These are phyloP conservation scores for Drosophila atripex DNA, from an alignment of 2,888 invertebrate species.

Conservation along the genomic window DNA sequence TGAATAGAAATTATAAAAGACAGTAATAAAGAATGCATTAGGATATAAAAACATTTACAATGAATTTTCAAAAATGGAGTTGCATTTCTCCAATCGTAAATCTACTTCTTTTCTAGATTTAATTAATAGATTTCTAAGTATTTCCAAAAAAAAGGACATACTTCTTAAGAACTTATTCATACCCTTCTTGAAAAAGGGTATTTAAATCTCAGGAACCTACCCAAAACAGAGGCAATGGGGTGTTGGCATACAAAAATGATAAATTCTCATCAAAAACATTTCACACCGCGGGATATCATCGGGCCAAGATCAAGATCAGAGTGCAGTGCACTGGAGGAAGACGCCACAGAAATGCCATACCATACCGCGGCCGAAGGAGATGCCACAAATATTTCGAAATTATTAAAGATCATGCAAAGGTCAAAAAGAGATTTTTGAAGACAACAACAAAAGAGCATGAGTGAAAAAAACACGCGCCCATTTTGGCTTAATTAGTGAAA, in stretches of 20 bases:
- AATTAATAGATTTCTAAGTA: not conserved
- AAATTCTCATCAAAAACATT: constrained; percentile 79
- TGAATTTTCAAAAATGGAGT: too few species aligned
- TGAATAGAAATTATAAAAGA: too few species aligned
- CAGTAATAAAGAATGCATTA: too few species aligned
- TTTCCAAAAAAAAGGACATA: not conserved
- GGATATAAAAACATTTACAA: too few species aligned
- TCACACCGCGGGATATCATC: constrained; percentile 76
- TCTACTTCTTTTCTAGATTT: not conserved
- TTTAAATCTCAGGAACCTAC: not conserved
- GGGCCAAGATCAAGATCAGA: constrained; percentile 52
- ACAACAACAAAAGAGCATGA: not conserved
- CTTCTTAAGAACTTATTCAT: not conserved
- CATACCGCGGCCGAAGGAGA: constrained; percentile 23
- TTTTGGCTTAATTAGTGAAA: constrained; percentile 78
- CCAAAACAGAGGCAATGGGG: constrained; percentile 35
- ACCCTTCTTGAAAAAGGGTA: not conserved
- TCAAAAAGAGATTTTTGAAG: constrained; percentile 27
- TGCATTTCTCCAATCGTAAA: too few species aligned
- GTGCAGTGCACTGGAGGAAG: constrained; percentile 24
- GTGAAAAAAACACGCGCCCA: constrained; percentile 65
- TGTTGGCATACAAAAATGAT: constrained; percentile 65
- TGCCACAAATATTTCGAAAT: constrained; percentile 72
- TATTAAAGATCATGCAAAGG: constrained; percentile 77
- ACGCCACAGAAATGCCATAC: constrained; percentile 21